These are phyloP conservation scores for Nibea albiflora DNA, from an alignment of 2,113 vertebrate genomes.

Conservation along the genomic window DNA sequence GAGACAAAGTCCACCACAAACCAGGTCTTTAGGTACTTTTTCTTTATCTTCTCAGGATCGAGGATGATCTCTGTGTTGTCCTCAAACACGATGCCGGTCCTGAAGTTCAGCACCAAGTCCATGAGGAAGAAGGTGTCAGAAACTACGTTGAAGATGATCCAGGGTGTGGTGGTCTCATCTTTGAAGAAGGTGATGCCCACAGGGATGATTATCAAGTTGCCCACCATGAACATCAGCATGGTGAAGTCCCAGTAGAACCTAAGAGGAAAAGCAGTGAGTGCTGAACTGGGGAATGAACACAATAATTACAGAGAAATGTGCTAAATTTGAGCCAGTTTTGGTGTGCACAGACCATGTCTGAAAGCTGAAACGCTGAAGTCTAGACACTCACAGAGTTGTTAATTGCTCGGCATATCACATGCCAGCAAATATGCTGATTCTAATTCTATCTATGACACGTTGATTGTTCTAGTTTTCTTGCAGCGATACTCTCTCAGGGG, in stretches of 20 bases:
- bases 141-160: conserved; percentile 99
- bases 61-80: conserved; percentile 99
- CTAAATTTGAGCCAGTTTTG: not conserved
- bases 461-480: not conserved
- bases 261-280: not conserved
- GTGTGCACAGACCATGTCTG: not conserved
- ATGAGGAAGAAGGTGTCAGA: conserved; percentile 99
- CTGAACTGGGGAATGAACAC: not conserved
- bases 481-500: not conserved
- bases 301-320: not conserved
- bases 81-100: conserved; percentile 96
- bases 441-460: conserved; percentile 6
- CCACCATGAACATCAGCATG: conserved; percentile 99
- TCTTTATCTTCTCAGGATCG: conserved; percentile 96
- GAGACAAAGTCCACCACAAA: conserved; percentile 98
- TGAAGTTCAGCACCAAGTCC: conserved; percentile 98
- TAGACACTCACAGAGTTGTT: not conserved
- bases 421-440: conserved; percentile 23
- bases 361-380: conserved; percentile 12
- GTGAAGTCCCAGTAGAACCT: conserved; percentile 99
- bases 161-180: conserved; percentile 96
- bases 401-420: conserved; percentile 8
- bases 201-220: conserved; percentile 98
- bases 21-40: conserved; percentile 96
- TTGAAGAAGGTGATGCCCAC: conserved; percentile 99